phyloP scores from a whole-genome alignment of 2,113 vertebrate genomes.

The Mirounga angustirostris region DNA sequence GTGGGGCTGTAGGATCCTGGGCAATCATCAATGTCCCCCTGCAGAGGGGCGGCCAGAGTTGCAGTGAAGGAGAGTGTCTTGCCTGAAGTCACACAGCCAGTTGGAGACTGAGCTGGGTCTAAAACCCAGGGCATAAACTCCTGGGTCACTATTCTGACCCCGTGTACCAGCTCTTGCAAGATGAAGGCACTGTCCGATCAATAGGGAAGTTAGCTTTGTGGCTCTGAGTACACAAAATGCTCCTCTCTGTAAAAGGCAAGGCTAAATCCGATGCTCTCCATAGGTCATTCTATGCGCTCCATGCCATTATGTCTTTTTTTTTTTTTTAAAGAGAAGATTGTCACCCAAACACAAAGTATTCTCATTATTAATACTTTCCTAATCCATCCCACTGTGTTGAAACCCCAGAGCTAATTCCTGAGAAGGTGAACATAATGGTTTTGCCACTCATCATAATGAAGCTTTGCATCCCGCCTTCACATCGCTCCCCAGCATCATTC shows the following conservation, averaged over 20 bases:
- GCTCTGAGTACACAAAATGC: not conserved
- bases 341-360: constrained; percentile 3
- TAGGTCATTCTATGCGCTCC: not conserved
- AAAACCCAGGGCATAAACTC: not conserved
- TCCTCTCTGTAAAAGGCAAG: not conserved
- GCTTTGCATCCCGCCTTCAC: not conserved
- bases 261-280: not conserved
- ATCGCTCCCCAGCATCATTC: constrained; percentile 65
- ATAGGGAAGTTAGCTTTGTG: not conserved
- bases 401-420: constrained; percentile 31
- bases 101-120: not conserved
- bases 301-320: not conserved
- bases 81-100: not conserved
- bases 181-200: not conserved
- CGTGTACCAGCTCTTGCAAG: not conserved
- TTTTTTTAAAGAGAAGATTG: constrained; percentile 17
- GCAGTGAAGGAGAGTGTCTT: not conserved
- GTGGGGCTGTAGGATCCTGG: not conserved
- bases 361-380: constrained; percentile 24
- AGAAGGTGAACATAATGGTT: constrained; percentile 71
- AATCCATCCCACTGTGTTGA: not conserved
- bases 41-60: not conserved
- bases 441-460: constrained; percentile 33
- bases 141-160: not conserved
- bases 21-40: not conserved